Evolutionary conservation across 1,140 invertebrate species (phyloP), one percentile per base, ranked within the genome.

Genomic region (Monochamus saltuarius): DNA sequence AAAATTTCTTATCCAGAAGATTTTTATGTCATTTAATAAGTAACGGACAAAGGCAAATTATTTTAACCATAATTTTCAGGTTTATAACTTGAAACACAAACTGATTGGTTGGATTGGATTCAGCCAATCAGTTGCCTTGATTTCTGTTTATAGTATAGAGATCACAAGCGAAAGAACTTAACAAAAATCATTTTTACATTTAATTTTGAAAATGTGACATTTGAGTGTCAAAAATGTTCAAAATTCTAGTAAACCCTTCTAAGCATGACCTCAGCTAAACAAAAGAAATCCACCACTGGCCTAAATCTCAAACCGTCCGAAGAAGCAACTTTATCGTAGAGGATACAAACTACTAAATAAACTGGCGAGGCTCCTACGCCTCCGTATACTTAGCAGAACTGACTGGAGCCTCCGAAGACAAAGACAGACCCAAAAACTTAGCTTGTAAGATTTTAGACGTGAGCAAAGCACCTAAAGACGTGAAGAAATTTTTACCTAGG

Each of bases 361-460:
- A 77, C 68, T 87, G 14, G 85, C 13, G 85, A 87, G 77, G 86
- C 35, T 83, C 84, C 10, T 87, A 86, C 64, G 84, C 85, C 2
- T 85, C 85, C 76, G 85, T 88, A 9, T 87, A 80, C 69, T 77
- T 83, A 66, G 77, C 85, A 2, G 82, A 84, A 36, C 85, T 82
- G 53, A 80, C 78, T 64, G 57, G 68, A 7, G 69, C 72, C 0
- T 43, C 68, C 0, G 59, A 66, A 19, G 65, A 67, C 17, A 70
- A 70, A 55, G 65, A 65, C 7, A 70, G 68, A 56, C 79, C 56
- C 62, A 76, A 53, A 74, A 77, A 64, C 61, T 64, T 88, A 59
- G 87, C 87, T 1, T 88, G 86, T 64, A 92, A 92, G 80, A 82
- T 92, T 0, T 87, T 91, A 47, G 87, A 91, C 69, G 85, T 84